A percentile compares a stretch with the other conserved stretches of the same genome.
These are phyloP conservation scores for Brachypteracias leptosomus DNA, from an alignment of 2,113 vertebrate species.

Conservation along the genomic window DNA sequence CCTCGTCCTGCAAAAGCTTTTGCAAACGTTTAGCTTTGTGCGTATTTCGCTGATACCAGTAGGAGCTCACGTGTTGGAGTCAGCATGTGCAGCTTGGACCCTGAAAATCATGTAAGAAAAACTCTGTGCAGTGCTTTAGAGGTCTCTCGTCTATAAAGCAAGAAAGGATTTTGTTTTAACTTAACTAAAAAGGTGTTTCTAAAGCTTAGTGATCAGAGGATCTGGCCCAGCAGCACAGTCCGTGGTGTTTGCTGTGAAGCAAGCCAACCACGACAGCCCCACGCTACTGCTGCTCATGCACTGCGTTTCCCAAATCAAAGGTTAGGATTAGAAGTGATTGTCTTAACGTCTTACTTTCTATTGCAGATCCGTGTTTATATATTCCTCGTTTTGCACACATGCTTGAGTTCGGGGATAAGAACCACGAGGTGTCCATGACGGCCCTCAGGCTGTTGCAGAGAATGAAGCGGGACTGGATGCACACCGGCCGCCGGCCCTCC, in stretches of 20 bases:
- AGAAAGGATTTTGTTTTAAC: background rate
- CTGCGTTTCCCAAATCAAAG: background rate
- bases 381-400: conserved; percentile 97
- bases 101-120: background rate
- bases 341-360: background rate
- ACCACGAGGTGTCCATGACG: conserved; percentile 97
- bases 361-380: conserved; percentile 92
- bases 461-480: conserved; percentile 99
- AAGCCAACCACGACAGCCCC: background rate
- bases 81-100: background rate
- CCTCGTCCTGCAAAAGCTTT: background rate
- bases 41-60: background rate
- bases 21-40: background rate
- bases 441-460: conserved; percentile 91
- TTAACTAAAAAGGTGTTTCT: background rate
- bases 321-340: background rate
- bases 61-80: fast-evolving
- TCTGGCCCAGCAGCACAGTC: background rate
- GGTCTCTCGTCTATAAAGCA: background rate
- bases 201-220: background rate
- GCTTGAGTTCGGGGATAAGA: conserved; percentile 96
- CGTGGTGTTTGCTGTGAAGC: background rate
- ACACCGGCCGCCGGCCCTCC: conserved; percentile 92
- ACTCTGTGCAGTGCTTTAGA: background rate
- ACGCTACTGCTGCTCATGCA: background rate